These are phyloP conservation scores for Lepas anatifera DNA, from an alignment of 2,888 invertebrate genomes.

Conservation along the genomic window DNA sequence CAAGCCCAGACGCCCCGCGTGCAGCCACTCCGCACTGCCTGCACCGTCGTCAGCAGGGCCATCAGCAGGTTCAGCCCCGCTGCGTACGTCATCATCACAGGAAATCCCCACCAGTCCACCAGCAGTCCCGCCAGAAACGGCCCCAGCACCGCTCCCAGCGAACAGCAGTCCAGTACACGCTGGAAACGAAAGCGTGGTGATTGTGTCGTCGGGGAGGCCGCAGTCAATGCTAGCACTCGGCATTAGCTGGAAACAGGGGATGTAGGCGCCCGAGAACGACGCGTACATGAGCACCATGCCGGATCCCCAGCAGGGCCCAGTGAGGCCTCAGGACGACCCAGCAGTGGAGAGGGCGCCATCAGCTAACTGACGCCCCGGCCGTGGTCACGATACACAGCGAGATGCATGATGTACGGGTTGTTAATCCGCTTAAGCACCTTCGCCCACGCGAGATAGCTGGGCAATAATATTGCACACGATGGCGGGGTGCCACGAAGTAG, in stretches of 20 bases:
- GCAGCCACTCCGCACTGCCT: too few relatives aligned
- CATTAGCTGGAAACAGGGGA: not conserved
- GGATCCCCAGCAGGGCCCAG: not conserved
- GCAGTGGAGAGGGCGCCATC: slow-evolving; percentile 3
- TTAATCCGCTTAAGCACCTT: not conserved
- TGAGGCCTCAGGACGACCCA: not conserved
- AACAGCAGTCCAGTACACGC: not conserved
- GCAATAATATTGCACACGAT: not conserved
- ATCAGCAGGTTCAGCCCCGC: not conserved
- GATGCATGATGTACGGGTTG: not conserved
- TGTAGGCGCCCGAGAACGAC: not conserved
- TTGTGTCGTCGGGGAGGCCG: not conserved
- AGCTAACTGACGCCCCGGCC: not conserved
- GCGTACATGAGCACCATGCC: not conserved
- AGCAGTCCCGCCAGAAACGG: not conserved
- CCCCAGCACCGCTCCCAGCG: not conserved
- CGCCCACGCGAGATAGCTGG: not conserved
- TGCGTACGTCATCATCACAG: not conserved
- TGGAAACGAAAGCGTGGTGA: not conserved
- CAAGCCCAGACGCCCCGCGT: too few relatives aligned
- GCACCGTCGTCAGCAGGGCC: not conserved
- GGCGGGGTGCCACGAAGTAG: not conserved
- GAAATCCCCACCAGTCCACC: not conserved
- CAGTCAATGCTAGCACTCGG: not conserved
- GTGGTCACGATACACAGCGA: not conserved